Evolutionary conservation across 2,113 vertebrate genomes (phyloP).

Genomic region (Cranoglanis bouderius): DNA sequence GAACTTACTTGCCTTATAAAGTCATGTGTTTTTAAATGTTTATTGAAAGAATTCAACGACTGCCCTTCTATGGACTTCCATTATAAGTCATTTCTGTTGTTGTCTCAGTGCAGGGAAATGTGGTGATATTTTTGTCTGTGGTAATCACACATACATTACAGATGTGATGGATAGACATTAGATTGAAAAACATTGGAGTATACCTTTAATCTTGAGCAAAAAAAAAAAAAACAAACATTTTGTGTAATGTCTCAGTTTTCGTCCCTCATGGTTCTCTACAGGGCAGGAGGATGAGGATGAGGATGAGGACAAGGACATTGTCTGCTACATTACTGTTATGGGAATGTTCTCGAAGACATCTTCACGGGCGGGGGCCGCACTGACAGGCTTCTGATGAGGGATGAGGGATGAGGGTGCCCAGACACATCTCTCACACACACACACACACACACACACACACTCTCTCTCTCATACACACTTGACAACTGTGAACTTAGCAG

Average conservation of each 20-base stretch:
- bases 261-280: not conserved
- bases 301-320: not conserved
- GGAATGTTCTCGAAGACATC: slow-evolving; percentile 36
- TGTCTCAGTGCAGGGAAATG: not conserved
- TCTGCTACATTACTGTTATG: slow-evolving; percentile 2
- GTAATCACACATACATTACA: not conserved
- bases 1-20: not conserved
- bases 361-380: not conserved
- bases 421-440: not conserved
- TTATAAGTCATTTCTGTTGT: not conserved
- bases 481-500: slow-evolving; percentile 55
- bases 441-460: not conserved
- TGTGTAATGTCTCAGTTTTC: not conserved
- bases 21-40: not conserved
- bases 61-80: not conserved
- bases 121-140: not conserved
- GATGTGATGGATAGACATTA: not conserved
- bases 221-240: not conserved
- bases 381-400: slow-evolving; percentile 37
- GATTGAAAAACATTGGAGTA: not conserved
- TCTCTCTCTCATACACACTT: slow-evolving; percentile 28
- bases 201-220: not conserved
- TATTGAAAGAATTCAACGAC: not conserved
- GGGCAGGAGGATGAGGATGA: not conserved
- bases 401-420: slow-evolving; percentile 34